Percentiles rank a stretch among this genome's conserved stretches.
phyloP scores from a whole-genome alignment of 2,113 vertebrate species.

The Bufo bufo region DNA sequence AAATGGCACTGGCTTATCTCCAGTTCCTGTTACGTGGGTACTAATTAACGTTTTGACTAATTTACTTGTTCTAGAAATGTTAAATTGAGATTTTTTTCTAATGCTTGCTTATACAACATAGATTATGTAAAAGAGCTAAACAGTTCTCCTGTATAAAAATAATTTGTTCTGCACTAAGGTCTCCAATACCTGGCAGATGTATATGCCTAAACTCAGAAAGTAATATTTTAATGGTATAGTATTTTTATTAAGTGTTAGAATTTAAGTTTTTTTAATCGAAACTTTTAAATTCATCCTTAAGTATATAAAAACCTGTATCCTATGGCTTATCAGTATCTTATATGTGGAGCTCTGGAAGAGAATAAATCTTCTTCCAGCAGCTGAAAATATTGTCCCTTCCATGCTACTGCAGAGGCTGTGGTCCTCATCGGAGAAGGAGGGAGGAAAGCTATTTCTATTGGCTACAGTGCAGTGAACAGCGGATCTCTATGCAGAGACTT shows the following conservation, averaged over 20 bases:
- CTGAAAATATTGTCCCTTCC: too few relatives aligned
- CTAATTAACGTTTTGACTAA: conserved; percentile 74
- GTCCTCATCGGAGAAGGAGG: too few relatives aligned
- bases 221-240: neutral
- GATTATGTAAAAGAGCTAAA: neutral
- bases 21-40: conserved; percentile 65
- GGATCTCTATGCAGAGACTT: too few relatives aligned
- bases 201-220: neutral
- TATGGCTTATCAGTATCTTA: too few relatives aligned
- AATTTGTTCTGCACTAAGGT: neutral
- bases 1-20: conserved; percentile 62
- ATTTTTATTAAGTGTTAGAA: neutral
- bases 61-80: conserved; percentile 65
- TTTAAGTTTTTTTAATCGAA: too few relatives aligned
- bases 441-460: too few relatives aligned
- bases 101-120: conserved; percentile 39
- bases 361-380: too few relatives aligned
- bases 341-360: too few relatives aligned
- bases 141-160: neutral
- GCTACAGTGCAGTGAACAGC: too few relatives aligned
- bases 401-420: too few relatives aligned
- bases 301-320: too few relatives aligned
- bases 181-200: neutral
- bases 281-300: too few relatives aligned
- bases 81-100: conserved; percentile 6